phyloP scores from a whole-genome alignment of 1,140 invertebrate species.

The Drosophila teissieri region DNA sequence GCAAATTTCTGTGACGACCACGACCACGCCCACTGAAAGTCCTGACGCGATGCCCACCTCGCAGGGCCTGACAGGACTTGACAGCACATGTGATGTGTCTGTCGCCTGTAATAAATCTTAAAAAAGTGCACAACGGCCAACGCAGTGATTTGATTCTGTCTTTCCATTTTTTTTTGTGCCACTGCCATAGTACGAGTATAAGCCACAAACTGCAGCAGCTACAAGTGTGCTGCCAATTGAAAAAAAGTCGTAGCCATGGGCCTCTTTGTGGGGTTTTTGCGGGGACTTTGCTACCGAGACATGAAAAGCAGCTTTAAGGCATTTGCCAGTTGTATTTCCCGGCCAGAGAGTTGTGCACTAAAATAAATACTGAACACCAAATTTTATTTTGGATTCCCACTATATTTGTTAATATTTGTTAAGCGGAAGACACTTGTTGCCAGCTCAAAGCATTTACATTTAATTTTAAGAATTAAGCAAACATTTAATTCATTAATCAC shows the following conservation, averaged over 20 bases:
- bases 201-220: slow-evolving; percentile 46
- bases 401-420: too few species aligned
- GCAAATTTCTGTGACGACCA: slow-evolving; percentile 64
- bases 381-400: too few species aligned
- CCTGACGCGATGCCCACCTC: slow-evolving; percentile 1
- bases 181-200: slow-evolving; percentile 36
- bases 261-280: not conserved
- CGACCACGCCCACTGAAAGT: slow-evolving; percentile 15
- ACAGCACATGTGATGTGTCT: slow-evolving; percentile 74
- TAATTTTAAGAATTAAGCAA: too few species aligned
- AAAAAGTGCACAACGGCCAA: slow-evolving; percentile 59
- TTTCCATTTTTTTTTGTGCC: slow-evolving; percentile 22
- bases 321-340: not conserved
- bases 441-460: too few species aligned
- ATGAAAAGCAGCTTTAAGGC: too few species aligned
- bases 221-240: slow-evolving; percentile 61
- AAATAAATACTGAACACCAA: not conserved
- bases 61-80: slow-evolving; percentile 53
- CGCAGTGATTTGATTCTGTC: slow-evolving; percentile 65
- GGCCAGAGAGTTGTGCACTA: not conserved
- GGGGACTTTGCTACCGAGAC: not conserved
- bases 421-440: too few species aligned
- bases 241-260: slow-evolving; percentile 46
- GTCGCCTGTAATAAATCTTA: slow-evolving; percentile 79
- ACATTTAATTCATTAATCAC: too few species aligned